These are phyloP conservation scores for Hypolimnas misippus DNA, from an alignment of 2,888 invertebrate species.

Conservation along the genomic window DNA sequence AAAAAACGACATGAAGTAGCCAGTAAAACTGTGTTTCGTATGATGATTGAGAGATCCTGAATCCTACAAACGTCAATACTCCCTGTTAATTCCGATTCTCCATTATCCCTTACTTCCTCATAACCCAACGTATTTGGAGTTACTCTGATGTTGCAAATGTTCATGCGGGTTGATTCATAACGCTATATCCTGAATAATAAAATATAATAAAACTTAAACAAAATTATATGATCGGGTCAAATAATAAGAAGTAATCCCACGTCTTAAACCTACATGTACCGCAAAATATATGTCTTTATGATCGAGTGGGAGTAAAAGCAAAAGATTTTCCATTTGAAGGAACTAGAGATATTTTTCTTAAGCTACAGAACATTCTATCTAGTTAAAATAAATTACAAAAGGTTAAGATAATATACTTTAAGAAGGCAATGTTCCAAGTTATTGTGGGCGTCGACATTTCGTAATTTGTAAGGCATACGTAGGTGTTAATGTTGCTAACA, in stretches of 20 bases:
- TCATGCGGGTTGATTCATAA: too few relatives aligned
- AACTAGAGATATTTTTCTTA: slow-evolving; percentile 7
- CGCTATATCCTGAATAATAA: too few relatives aligned
- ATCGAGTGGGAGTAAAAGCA: slow-evolving; percentile 18
- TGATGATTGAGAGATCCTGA: too few relatives aligned
- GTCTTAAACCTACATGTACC: not conserved
- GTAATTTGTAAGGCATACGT: not conserved
- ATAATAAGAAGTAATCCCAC: not conserved
- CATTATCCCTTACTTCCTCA: too few relatives aligned
- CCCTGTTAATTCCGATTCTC: too few relatives aligned
- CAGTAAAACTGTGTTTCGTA: too few relatives aligned
- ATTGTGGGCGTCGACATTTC: not conserved
- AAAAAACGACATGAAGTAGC: too few relatives aligned
- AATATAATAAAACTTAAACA: too few relatives aligned
- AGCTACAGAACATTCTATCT: slow-evolving; percentile 14
- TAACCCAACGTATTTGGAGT: too few relatives aligned
- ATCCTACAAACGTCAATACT: too few relatives aligned
- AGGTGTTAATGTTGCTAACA: not conserved
- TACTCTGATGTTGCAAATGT: too few relatives aligned
- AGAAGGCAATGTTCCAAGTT: not conserved
- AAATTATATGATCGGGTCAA: not conserved
- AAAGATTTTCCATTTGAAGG: slow-evolving; percentile 17
- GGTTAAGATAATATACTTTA: slow-evolving; percentile 23
- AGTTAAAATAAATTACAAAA: slow-evolving; percentile 18
- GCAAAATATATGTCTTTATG: not conserved